Percentiles rank a stretch among this genome's conserved stretches.
Conservation (phyloP, 2,888 invertebrate species). For the Caenorhabditis doughertyi region DNA sequence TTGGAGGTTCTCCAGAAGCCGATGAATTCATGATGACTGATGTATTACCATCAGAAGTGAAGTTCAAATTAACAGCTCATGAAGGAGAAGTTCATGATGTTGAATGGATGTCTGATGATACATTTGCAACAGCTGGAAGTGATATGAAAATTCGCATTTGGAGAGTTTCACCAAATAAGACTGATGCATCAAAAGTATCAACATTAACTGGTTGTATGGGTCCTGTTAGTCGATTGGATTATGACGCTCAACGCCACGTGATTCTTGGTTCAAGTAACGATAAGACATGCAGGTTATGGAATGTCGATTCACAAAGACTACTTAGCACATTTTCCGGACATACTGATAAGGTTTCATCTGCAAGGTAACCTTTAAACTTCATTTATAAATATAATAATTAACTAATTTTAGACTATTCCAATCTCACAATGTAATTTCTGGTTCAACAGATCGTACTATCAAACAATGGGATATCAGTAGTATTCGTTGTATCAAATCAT, state of each 20-base stretch:
- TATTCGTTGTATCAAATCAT: slow-evolving; percentile 87
- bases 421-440: slow-evolving; percentile 87
- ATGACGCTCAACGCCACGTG: slow-evolving; percentile 87
- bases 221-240: slow-evolving; percentile 96
- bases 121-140: slow-evolving; percentile 92
- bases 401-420: slow-evolving; percentile 87
- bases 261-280: slow-evolving; percentile 94
- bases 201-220: slow-evolving; percentile 91
- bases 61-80: slow-evolving; percentile 51
- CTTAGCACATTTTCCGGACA: slow-evolving; percentile 92
- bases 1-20: slow-evolving; percentile 43
- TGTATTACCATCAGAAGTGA: slow-evolving; percentile 52
- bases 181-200: slow-evolving; percentile 36
- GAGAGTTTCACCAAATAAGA: slow-evolving; percentile 87
- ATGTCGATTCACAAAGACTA: slow-evolving; percentile 90
- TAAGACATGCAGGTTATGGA: slow-evolving; percentile 97
- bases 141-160: slow-evolving; percentile 98
- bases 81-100: slow-evolving; percentile 88
- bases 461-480: slow-evolving; percentile 98
- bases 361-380: slow-evolving; percentile 85
- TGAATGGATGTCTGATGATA: slow-evolving; percentile 92
- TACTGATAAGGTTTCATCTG: slow-evolving; percentile 97
- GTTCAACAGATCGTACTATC: slow-evolving; percentile 97
- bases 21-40: slow-evolving; percentile 61
- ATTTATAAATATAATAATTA: neutral